Evolutionary conservation across 1,140 invertebrate genomes (phyloP).

Genomic region (Lethocerus indicus): DNA sequence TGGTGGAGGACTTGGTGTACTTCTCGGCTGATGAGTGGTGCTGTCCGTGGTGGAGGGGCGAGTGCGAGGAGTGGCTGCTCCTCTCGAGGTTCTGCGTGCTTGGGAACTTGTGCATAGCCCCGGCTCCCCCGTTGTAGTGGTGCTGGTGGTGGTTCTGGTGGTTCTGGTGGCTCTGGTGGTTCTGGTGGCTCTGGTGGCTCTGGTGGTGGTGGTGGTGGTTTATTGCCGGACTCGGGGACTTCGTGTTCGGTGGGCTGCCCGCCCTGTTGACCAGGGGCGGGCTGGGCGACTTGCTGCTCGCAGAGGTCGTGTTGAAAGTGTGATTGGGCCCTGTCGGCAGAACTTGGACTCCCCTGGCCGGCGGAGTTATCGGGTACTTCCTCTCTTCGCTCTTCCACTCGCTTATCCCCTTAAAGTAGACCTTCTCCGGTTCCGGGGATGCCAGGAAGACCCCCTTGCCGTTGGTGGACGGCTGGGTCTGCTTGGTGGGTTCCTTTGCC

Average conservation of each 20-base stretch:
- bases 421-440: constrained; percentile 18
- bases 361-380: constrained; percentile 3
- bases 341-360: constrained; percentile 16
- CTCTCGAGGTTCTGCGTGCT: constrained; percentile 19
- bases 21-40: too few relatives aligned
- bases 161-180: too few relatives aligned
- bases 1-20: constrained; percentile 12
- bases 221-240: constrained; percentile 18
- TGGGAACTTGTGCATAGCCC: constrained; percentile 16
- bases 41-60: constrained; percentile 10
- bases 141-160: too few relatives aligned
- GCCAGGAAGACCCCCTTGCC: constrained; percentile 19
- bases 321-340: constrained; percentile 20
- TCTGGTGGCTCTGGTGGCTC: too few relatives aligned
- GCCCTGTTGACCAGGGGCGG: constrained; percentile 1
- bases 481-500: constrained; percentile 23
- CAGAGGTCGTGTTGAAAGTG: constrained; percentile 17
- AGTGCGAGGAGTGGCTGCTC: too few relatives aligned
- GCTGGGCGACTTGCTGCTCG: constrained; percentile 15
- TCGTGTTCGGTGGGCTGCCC: constrained; percentile 12
- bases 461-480: too few relatives aligned
- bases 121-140: constrained; percentile 19
- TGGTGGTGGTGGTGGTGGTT: too few relatives aligned
- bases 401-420: constrained; percentile 50
- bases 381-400: constrained; percentile 39